phyloP scores from a whole-genome alignment of 2,888 invertebrate genomes.

The Hydrotaea diabolus region DNA sequence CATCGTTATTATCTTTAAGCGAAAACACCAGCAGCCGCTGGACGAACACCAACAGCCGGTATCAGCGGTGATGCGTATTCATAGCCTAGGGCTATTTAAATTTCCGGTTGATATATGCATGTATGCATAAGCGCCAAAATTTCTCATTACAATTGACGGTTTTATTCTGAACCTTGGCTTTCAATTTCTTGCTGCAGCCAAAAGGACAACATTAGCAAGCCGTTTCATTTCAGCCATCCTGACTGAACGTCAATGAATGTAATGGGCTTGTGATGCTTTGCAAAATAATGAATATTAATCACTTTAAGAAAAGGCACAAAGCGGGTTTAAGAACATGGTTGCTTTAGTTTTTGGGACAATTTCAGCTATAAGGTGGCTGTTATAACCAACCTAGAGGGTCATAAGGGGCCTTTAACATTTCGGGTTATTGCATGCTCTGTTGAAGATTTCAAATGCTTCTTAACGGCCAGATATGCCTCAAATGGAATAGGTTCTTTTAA shows the following conservation, averaged over 20 bases:
- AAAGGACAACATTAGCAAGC: slow-evolving; percentile 14
- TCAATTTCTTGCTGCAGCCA: neutral
- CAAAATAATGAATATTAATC: slow-evolving; percentile 47
- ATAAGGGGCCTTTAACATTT: neutral
- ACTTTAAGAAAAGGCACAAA: slow-evolving; percentile 15
- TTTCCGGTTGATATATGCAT: slow-evolving; percentile 50
- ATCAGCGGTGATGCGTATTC: slow-evolving; percentile 21
- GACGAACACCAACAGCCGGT: slow-evolving; percentile 13
- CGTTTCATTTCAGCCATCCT: neutral
- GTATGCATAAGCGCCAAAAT: slow-evolving; percentile 47
- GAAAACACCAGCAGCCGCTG: slow-evolving; percentile 42
- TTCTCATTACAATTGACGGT: slow-evolving; percentile 29
- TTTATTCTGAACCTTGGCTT: slow-evolving; percentile 26
- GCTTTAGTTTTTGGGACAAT: slow-evolving; percentile 25
- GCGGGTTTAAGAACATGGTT: neutral
- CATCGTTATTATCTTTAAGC: slow-evolving; percentile 55
- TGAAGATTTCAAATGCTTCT: too few species aligned
- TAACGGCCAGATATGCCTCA: too few species aligned
- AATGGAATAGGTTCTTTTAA: too few species aligned
- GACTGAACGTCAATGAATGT: slow-evolving; percentile 25
- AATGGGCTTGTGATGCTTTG: slow-evolving; percentile 42
- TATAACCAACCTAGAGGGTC: neutral
- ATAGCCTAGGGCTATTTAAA: slow-evolving; percentile 56
- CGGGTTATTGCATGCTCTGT: too few species aligned
- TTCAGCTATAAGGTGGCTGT: neutral